Evolutionary conservation across 2,888 invertebrate genomes (phyloP).

Genomic region (Plemyria rubiginata): DNA sequence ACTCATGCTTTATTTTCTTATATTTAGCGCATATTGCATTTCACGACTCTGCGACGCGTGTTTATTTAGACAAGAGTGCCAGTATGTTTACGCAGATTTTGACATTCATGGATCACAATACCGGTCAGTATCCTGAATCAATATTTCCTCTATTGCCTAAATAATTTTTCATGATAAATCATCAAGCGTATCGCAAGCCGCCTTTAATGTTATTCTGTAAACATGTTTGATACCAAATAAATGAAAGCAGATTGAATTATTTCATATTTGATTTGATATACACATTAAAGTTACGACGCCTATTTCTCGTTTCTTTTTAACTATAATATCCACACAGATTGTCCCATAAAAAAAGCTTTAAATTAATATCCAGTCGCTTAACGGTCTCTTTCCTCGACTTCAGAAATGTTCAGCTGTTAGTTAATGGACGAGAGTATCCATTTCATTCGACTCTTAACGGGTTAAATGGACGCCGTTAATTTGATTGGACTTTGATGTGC

Average conservation of each 20-base stretch:
- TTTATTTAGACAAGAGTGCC: too few species aligned
- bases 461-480: constrained; percentile 19
- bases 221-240: not conserved
- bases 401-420: constrained; percentile 15
- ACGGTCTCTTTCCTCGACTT: constrained; percentile 10
- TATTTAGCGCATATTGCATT: not conserved
- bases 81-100: not conserved
- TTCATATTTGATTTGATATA: not conserved
- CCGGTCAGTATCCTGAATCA: too few species aligned
- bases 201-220: not conserved
- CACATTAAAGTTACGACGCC: not conserved
- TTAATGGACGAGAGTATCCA: constrained; percentile 18
- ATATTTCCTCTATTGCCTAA: not conserved
- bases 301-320: not conserved
- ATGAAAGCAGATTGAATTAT: not conserved
- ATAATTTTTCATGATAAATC: too few species aligned
- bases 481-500: constrained; percentile 23
- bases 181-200: too few species aligned
- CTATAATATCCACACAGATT: constrained; percentile 10
- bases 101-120: not conserved
- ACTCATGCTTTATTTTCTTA: constrained; percentile 18
- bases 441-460: constrained; percentile 23
- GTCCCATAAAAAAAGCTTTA: constrained; percentile 8
- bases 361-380: constrained; percentile 17
- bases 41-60: not conserved